A percentile compares a stretch with the other conserved stretches of the same genome.
Conservation (phyloP, 2,797 vertebrate species). For the Furcifer pardalis region DNA sequence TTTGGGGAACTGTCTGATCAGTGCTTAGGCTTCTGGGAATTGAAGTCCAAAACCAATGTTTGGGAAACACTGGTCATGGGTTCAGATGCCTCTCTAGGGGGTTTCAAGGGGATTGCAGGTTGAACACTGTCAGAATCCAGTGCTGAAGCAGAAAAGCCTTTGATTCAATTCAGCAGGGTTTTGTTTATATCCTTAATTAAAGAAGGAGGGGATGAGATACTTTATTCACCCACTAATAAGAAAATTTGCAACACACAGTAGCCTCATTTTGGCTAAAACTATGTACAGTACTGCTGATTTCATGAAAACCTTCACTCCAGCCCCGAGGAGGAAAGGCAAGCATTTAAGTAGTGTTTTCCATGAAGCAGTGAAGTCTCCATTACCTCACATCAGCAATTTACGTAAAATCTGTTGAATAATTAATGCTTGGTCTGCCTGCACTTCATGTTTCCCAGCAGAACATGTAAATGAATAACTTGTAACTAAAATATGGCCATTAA, state of each 20-base stretch:
- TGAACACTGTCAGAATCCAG: not conserved
- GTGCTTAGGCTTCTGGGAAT: no score
- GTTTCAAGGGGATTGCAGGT: not conserved
- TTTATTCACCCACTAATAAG: not conserved
- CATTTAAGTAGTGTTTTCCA: slow-evolving; percentile 4
- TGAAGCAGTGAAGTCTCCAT: not conserved
- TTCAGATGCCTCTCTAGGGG: no score
- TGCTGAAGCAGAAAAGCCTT: not conserved
- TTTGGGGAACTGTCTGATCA: no score
- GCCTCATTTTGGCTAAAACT: not conserved
- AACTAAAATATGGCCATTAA: slow-evolving; percentile 21
- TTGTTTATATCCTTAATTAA: not conserved
- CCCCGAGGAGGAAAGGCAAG: not conserved
- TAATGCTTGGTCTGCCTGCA: slow-evolving; percentile 7
- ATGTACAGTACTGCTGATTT: not conserved
- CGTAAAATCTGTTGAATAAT: slow-evolving; percentile 23
- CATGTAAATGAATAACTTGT: not conserved
- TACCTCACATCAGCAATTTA: slow-evolving; percentile 16
- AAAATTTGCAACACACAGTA: not conserved
- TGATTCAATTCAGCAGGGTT: not conserved
- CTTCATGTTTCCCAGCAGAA: slow-evolving; percentile 13
- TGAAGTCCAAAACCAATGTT: no score
- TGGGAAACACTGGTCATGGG: no score
- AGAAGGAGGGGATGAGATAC: no score
- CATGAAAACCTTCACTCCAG: not conserved